Conservation (phyloP, 2,797 vertebrate species). For the Poecilia picta region DNA sequence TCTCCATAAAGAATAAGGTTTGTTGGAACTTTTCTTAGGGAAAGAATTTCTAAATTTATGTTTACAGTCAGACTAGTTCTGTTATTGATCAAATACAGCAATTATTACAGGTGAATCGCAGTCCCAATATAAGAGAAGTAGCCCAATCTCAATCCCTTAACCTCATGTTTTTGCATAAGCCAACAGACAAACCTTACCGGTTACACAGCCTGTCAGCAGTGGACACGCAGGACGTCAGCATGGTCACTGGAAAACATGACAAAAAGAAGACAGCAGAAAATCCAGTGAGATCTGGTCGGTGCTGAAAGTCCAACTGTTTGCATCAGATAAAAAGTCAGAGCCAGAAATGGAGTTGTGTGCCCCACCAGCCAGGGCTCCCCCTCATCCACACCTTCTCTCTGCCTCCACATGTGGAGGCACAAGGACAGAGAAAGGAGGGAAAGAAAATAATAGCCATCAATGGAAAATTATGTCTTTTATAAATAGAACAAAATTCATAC, state of each 20-base stretch:
- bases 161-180: not conserved
- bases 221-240: not conserved
- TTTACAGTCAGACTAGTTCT: not conserved
- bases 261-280: slow-evolving; percentile 3
- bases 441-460: not conserved
- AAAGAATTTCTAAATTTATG: not conserved
- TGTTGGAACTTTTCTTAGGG: not conserved
- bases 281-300: slow-evolving; percentile 6
- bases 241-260: not conserved
- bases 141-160: not conserved
- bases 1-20: not conserved
- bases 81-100: not conserved
- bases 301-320: slow-evolving; percentile 20
- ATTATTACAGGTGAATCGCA: not conserved
- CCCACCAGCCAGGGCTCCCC: not conserved
- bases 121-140: not conserved
- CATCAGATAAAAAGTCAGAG: slow-evolving; percentile 28
- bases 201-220: not conserved
- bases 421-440: not conserved
- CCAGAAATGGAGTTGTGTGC: not conserved
- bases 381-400: slow-evolving; percentile 34
- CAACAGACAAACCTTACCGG: slow-evolving; percentile 41
- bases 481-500: not conserved
- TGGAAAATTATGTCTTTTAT: not conserved
- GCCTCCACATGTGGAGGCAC: slow-evolving; percentile 12